Base-by-base conservation (phyloP, 2,797 vertebrate genomes). In the Tragelaphus eurycerus region DNA sequence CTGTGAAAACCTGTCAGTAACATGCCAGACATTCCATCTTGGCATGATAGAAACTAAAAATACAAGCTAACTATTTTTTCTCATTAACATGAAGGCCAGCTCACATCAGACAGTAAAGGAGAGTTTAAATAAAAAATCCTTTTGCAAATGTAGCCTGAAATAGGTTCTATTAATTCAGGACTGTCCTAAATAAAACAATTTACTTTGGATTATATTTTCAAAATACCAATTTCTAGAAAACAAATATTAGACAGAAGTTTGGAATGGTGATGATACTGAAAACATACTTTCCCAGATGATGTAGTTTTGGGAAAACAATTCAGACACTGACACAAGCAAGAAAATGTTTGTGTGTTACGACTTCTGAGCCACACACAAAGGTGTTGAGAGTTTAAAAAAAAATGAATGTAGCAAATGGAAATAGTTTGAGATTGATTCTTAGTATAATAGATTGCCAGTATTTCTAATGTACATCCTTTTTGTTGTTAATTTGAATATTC, bases 211-310 rank as follows among this genome's bases (percentile, higher is more conserved):
- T 94, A 79, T 34, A 88, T 93, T 95, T 93, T 67, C 62, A 60
- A 96, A 94, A 89, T 25, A 90, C 23, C 21, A 50, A 91, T 86
- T 97, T 96, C 89, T 95, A 34, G 52, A 95, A 97, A 97, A 92
- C 74, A 23, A 38, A 27, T 83, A 90, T 84, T 79, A 97, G 43
- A 83, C 25, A 86, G 90, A 90, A 52, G 29, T 83, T 86, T 97
- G 89, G 79, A 97, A 96, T 85, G 27, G 59, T 96, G 38, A 46
- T 82, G 27, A 82, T 67, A 81, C 7, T 82, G 52, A 83, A 19
- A 62, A 78, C 3, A 27, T 48, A 94, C 89, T 93, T 96, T 93
- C 85, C 43, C 89, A 93, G 88, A 79, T 94, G 83, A 84, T 60
- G 31, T 57, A 84, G 94, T 78, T 50, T 97, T 50, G 43, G 74